Percentiles rank a stretch among this genome's conserved stretches.
Conservation (phyloP, 2,797 vertebrate genomes). For the Acropternis orthonyx region DNA sequence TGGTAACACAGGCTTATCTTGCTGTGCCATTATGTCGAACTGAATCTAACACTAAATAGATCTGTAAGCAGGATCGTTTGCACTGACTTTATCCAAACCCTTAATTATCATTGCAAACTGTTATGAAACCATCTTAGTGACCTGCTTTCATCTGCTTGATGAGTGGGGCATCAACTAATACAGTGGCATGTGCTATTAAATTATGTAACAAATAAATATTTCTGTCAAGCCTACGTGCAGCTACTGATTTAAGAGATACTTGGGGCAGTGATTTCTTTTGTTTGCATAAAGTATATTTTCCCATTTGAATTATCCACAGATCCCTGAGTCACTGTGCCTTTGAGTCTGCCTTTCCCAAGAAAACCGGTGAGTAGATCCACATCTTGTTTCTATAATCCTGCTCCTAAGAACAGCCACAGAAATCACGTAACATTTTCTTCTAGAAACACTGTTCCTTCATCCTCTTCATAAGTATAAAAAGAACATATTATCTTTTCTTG, state of each 20-base stretch:
- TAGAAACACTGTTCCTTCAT: slow-evolving; percentile 4
- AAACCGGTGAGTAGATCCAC: not conserved
- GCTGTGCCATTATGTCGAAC: rapidly evolving
- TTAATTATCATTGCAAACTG: not conserved
- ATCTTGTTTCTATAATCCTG: not conserved
- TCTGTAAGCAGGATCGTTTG: not conserved
- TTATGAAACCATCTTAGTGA: slow-evolving; percentile 11
- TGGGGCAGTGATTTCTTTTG: not conserved
- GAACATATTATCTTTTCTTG: slow-evolving; percentile 14
- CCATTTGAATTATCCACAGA: not conserved
- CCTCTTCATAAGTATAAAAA: slow-evolving; percentile 36
- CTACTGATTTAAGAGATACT: not conserved
- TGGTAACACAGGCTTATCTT: not conserved
- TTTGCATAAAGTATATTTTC: not conserved
- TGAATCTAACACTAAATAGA: not conserved
- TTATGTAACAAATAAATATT: slow-evolving; percentile 14
- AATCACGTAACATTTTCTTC: slow-evolving; percentile 17
- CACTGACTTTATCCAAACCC: not conserved
- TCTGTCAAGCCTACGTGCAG: not conserved
- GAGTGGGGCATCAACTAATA: not conserved
- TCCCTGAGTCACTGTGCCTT: not conserved
- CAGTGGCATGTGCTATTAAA: not conserved
- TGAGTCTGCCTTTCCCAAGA: not conserved
- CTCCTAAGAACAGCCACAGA: slow-evolving; percentile 22
- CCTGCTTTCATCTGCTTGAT: not conserved